phyloP scores from a whole-genome alignment of 2,113 vertebrate species.

The Urocynchramus pylzowi region DNA sequence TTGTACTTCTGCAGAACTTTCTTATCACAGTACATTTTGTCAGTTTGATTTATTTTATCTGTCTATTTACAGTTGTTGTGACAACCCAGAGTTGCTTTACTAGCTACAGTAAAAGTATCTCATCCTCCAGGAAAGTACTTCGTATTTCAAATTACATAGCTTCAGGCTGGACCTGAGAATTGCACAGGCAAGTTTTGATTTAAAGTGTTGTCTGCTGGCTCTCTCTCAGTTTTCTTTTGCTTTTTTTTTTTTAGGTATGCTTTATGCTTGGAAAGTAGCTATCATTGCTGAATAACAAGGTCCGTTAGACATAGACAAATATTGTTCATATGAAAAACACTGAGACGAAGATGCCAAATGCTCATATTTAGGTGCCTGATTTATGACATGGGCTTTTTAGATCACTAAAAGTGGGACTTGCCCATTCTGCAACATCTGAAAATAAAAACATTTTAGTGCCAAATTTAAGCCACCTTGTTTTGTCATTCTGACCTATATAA shows the following conservation, averaged over 20 bases:
- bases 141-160: not conserved
- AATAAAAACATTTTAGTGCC: not conserved
- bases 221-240: not conserved
- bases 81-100: not conserved
- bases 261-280: not conserved
- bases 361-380: not conserved
- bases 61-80: conserved; percentile 35
- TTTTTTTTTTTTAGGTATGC: not conserved
- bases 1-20: conserved; percentile 7
- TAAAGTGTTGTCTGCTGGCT: not conserved
- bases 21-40: conserved; percentile 22
- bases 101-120: conserved; percentile 6
- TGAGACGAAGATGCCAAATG: not conserved
- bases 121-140: not conserved
- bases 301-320: not conserved
- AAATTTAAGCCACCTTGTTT: not conserved
- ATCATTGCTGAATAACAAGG: not conserved
- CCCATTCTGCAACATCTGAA: not conserved
- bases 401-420: not conserved
- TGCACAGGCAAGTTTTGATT: not conserved
- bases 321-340: not conserved
- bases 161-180: not conserved
- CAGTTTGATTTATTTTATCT: conserved; percentile 55
- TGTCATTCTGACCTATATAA: not conserved
- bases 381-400: not conserved